These are phyloP conservation scores for Temnothorax longispinosus DNA, from an alignment of 1,140 invertebrate species.

Conservation along the genomic window DNA sequence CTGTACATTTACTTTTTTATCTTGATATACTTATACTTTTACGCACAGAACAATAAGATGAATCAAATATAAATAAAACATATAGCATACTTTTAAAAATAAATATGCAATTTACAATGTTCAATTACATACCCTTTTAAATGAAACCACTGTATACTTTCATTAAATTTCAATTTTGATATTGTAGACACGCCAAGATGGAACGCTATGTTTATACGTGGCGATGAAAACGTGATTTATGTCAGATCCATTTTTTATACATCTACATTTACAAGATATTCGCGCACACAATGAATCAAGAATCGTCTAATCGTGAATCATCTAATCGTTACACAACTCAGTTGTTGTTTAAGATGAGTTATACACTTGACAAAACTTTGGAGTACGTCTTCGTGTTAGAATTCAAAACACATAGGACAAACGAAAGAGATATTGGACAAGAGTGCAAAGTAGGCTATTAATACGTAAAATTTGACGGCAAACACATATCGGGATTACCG, in stretches of 20 bases:
- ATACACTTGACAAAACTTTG: neutral
- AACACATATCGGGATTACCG: constrained; percentile 23
- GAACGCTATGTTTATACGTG: constrained; percentile 23
- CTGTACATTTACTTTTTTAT: neutral
- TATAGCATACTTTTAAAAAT: neutral
- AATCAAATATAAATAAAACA: neutral
- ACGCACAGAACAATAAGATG: neutral
- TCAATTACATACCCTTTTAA: neutral
- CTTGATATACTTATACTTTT: neutral
- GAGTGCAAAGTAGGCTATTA: constrained; percentile 45
- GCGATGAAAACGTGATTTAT: constrained; percentile 15
- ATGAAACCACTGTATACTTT: constrained; percentile 3
- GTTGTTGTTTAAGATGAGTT: neutral
- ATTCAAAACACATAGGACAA: neutral
- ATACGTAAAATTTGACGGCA: constrained; percentile 13
- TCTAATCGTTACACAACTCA: neutral
- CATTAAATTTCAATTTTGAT: constrained; percentile 26
- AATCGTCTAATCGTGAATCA: neutral
- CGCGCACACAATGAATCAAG: neutral
- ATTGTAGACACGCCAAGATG: constrained; percentile 6
- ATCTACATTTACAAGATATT: neutral
- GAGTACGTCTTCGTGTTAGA: neutral
- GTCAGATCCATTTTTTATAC: neutral
- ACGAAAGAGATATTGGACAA: neutral
- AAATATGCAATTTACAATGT: neutral